Evolutionary conservation across 2,888 invertebrate genomes (phyloP).

Genomic region (Willowsia nigromaculata): DNA sequence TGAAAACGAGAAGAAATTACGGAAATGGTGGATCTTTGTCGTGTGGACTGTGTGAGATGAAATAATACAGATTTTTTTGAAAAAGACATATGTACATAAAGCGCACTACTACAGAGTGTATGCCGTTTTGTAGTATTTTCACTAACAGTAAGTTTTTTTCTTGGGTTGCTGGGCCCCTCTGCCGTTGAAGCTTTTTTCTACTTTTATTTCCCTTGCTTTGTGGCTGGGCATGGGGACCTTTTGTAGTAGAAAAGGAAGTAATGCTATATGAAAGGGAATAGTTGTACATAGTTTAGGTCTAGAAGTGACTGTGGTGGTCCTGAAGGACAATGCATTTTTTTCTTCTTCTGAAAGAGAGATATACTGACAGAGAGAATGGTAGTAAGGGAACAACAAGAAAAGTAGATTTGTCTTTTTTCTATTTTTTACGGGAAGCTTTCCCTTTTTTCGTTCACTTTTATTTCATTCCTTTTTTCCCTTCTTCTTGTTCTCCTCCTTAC

Average conservation of each 20-base stretch:
- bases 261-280: not conserved
- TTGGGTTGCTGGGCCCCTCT: not conserved
- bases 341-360: not conserved
- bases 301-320: not conserved
- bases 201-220: not conserved
- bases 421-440: slow-evolving; percentile 23
- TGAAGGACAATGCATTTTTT: slow-evolving; percentile 36
- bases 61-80: not conserved
- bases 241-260: not conserved
- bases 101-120: not conserved
- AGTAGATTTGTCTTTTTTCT: slow-evolving; percentile 58
- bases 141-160: not conserved
- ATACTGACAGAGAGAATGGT: not conserved
- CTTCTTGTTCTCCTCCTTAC: not conserved
- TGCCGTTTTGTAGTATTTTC: not conserved
- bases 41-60: not conserved
- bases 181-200: not conserved
- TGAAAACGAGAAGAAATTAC: slow-evolving; percentile 39
- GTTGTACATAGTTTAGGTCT: not conserved
- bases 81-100: slow-evolving; percentile 10
- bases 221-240: not conserved
- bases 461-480: not conserved
- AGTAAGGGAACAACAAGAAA: slow-evolving; percentile 12
- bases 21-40: slow-evolving; percentile 51
- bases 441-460: slow-evolving; percentile 37